Conservation (phyloP, 2,113 vertebrate species). For the Prionailurus bengalensis region DNA sequence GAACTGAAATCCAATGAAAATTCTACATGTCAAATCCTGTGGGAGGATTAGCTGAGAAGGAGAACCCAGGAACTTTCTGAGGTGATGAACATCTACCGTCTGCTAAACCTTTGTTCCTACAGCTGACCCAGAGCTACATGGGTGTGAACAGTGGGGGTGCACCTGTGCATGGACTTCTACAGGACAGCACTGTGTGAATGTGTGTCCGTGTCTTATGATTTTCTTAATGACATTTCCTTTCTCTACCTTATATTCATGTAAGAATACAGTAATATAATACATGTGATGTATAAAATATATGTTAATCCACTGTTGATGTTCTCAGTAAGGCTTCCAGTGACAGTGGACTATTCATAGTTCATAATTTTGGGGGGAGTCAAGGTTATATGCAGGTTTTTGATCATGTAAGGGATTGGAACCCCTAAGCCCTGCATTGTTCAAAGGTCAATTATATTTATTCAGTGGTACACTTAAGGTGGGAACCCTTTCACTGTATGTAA, state of each 20-base stretch:
- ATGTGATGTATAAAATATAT: neutral
- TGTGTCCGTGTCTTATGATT: neutral
- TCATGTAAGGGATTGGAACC: neutral
- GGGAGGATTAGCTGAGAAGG: neutral
- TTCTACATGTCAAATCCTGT: neutral
- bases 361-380: neutral
- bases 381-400: neutral
- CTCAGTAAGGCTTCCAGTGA: neutral
- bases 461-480: neutral
- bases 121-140: neutral
- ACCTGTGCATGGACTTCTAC: neutral
- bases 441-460: neutral
- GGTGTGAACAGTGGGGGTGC: neutral
- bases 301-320: neutral
- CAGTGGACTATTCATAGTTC: neutral
- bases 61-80: neutral
- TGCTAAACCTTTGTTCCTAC: neutral
- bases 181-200: neutral
- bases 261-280: neutral
- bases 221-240: neutral
- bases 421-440: neutral
- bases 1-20: neutral
- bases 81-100: neutral
- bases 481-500: neutral
- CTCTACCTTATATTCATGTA: neutral